Conservation (phyloP, 2,888 invertebrate genomes). For the Dynastes hyllus region DNA sequence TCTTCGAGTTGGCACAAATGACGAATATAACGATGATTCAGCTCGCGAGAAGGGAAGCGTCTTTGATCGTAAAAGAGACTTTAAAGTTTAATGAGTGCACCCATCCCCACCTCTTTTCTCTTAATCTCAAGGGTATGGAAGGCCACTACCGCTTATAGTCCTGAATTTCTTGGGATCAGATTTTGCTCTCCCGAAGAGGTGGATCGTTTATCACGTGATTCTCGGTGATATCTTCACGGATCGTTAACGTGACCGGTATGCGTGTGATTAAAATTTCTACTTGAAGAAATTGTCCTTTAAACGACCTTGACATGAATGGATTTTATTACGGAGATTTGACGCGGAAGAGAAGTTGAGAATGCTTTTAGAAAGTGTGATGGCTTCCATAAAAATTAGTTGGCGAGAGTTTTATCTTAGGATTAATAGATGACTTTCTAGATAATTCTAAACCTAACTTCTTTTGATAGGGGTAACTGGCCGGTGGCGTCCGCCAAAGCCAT, state of each 20-base stretch:
- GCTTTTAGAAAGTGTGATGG: background rate
- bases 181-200: too few species aligned
- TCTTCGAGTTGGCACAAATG: slow-evolving; percentile 41
- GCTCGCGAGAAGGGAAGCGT: slow-evolving; percentile 20
- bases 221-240: slow-evolving; percentile 11
- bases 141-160: background rate
- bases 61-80: slow-evolving; percentile 52
- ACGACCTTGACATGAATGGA: slow-evolving; percentile 18
- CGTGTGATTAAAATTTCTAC: slow-evolving; percentile 30
- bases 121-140: background rate
- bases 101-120: slow-evolving; percentile 11
- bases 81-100: slow-evolving; percentile 49
- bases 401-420: too few species aligned
- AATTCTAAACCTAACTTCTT: too few species aligned
- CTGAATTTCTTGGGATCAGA: too few species aligned
- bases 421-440: too few species aligned
- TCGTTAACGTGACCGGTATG: slow-evolving; percentile 36
- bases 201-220: slow-evolving; percentile 24
- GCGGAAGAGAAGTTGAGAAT: background rate
- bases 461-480: too few species aligned
- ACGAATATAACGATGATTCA: slow-evolving; percentile 48
- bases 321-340: background rate
- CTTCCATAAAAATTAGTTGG: too few species aligned
- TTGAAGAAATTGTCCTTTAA: background rate
- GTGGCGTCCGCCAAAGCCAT: too few species aligned